These are phyloP conservation scores for Diabrotica balteata DNA, from an alignment of 2,888 invertebrate genomes.

Conservation along the genomic window DNA sequence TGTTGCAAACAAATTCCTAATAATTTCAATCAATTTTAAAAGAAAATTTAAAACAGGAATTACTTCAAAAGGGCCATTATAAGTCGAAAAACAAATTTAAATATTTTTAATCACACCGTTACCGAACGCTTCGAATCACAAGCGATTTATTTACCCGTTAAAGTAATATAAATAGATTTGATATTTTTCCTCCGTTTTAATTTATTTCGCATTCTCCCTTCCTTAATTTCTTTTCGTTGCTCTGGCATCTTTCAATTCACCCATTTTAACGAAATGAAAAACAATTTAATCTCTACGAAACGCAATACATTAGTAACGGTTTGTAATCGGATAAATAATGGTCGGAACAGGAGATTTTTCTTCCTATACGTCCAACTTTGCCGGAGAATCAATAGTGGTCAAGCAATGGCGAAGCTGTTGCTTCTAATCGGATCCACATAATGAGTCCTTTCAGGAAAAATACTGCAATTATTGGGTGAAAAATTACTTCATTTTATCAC, in stretches of 20 bases:
- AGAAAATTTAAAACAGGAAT: too few species aligned
- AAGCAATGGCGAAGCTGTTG: constrained; percentile 44
- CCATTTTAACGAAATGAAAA: constrained; percentile 38
- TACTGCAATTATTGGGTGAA: constrained; percentile 48
- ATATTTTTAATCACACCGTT: neutral
- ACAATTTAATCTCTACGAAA: constrained; percentile 39
- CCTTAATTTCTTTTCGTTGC: constrained; percentile 21
- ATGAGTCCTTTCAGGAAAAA: constrained; percentile 51
- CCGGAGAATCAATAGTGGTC: constrained; percentile 47
- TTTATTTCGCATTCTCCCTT: constrained; percentile 13
- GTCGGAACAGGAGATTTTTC: constrained; percentile 45
- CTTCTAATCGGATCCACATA: constrained; percentile 51
- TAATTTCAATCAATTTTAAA: too few species aligned
- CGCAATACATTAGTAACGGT: constrained; percentile 41
- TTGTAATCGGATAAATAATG: constrained; percentile 48
- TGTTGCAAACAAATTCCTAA: too few species aligned
- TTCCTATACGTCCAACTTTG: constrained; percentile 40
- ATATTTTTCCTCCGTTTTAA: constrained; percentile 18
- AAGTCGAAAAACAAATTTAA: too few species aligned
- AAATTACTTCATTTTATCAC: constrained; percentile 47
- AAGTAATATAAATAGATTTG: constrained; percentile 18
- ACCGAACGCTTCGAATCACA: constrained; percentile 1
- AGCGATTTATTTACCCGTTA: constrained; percentile 5
- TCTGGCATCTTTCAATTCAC: constrained; percentile 32
- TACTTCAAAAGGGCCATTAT: too few species aligned